These are phyloP conservation scores for Drosophila engyochracea DNA, from an alignment of 2,888 invertebrate species.

Conservation along the genomic window DNA sequence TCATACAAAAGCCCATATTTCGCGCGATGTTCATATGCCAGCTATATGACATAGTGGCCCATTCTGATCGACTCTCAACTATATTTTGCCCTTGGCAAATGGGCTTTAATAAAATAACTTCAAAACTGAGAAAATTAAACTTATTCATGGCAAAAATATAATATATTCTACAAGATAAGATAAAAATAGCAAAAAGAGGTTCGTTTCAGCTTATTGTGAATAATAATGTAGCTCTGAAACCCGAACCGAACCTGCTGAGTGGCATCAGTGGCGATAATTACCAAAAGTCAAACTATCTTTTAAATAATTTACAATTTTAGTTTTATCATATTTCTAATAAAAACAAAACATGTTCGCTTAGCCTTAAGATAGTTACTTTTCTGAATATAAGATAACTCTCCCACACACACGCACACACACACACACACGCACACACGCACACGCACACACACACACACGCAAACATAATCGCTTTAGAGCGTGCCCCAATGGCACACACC, in stretches of 20 bases:
- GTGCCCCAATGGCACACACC: slow-evolving; percentile 64
- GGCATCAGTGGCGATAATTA: background rate
- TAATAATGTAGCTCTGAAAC: background rate
- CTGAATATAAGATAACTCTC: background rate
- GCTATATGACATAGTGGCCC: background rate
- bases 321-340: background rate
- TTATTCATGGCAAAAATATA: background rate
- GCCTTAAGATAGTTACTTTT: background rate
- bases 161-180: background rate
- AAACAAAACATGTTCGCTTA: background rate
- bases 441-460: background rate
- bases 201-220: background rate
- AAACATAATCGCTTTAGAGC: slow-evolving; percentile 28
- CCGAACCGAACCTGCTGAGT: background rate
- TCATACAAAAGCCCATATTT: background rate
- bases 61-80: background rate
- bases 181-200: background rate
- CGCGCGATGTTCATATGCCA: background rate
- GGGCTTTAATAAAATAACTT: background rate
- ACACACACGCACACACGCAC: background rate
- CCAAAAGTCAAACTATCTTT: background rate
- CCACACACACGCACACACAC: background rate
- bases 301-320: background rate
- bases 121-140: background rate
- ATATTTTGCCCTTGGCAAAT: background rate